These are phyloP conservation scores for Lutraria lutraria DNA, from an alignment of 2,888 invertebrate species.

Conservation along the genomic window DNA sequence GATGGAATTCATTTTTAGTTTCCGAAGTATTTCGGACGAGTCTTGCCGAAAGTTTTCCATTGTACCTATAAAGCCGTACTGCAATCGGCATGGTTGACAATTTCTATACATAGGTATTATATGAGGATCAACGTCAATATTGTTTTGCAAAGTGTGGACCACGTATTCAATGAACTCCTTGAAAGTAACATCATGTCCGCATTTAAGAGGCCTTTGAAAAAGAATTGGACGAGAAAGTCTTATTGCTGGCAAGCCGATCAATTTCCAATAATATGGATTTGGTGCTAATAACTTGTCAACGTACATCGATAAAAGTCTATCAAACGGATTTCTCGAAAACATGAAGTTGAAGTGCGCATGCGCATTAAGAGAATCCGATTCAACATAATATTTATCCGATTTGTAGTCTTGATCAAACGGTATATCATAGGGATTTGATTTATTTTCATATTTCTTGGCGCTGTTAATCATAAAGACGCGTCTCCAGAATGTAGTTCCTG, in stretches of 20 bases:
- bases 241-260: conserved; percentile 64
- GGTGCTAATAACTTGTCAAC: conserved; percentile 77
- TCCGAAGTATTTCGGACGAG: conserved; percentile 44
- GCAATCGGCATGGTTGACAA: conserved; percentile 70
- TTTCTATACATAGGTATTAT: conserved; percentile 71
- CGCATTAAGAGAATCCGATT: not conserved
- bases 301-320: conserved; percentile 73
- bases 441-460: conserved; percentile 28
- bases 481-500: conserved; percentile 56
- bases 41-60: conserved; percentile 73
- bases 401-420: conserved; percentile 48
- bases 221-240: conserved; percentile 45
- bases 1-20: conserved; percentile 40
- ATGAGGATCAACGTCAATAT: conserved; percentile 66
- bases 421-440: conserved; percentile 44
- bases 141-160: conserved; percentile 60
- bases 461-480: conserved; percentile 53
- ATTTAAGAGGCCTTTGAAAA: conserved; percentile 30
- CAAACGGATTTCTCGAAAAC: conserved; percentile 75
- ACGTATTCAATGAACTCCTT: conserved; percentile 73
- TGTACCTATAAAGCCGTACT: conserved; percentile 72
- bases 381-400: not conserved
- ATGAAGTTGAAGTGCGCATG: conserved; percentile 55
- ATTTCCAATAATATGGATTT: conserved; percentile 74
- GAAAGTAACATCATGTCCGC: conserved; percentile 78